Percentiles rank a stretch among this genome's conserved stretches.
These are phyloP conservation scores for Diadumene lineata DNA, from an alignment of 92 coral and sea anemone genomes.

Conservation along the genomic window DNA sequence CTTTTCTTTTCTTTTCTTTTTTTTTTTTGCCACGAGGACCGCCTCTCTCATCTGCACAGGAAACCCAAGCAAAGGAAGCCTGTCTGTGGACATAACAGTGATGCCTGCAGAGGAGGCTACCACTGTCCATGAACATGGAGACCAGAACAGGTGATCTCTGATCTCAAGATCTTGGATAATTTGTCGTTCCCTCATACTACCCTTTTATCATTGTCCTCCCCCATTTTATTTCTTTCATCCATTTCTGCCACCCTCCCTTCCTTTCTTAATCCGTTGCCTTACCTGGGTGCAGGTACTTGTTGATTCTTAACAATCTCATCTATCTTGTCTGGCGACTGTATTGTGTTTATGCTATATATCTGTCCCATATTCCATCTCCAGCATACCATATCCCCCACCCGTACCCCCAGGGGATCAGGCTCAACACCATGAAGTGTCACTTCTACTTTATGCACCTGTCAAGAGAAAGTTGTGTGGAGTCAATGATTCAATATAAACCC, in stretches of 20 bases:
- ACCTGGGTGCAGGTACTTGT: slow-evolving; percentile 4
- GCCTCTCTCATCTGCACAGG: background rate
- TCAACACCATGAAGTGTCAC: slow-evolving; percentile 57
- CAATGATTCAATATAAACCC: too few relatives aligned
- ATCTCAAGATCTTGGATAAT: too few relatives aligned
- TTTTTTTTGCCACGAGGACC: background rate
- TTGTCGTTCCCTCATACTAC: background rate
- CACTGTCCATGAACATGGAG: too few relatives aligned
- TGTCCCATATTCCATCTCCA: slow-evolving; percentile 77
- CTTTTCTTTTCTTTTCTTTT: background rate
- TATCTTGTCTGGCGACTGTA: slow-evolving; percentile 40
- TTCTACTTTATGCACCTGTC: slow-evolving; percentile 60
- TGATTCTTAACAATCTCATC: slow-evolving; percentile 8
- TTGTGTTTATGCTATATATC: slow-evolving; percentile 45
- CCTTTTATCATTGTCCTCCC: background rate
- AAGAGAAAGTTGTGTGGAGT: background rate
- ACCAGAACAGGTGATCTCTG: too few relatives aligned
- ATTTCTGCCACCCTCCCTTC: background rate
- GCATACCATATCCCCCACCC: slow-evolving; percentile 68
- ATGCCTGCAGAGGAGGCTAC: too few relatives aligned
- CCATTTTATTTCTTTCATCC: background rate
- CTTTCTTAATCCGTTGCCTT: slow-evolving; percentile 27
- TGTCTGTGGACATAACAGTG: too few relatives aligned
- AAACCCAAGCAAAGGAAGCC: too few relatives aligned
- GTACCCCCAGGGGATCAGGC: slow-evolving; percentile 67